Evolutionary conservation across 2,888 invertebrate species (phyloP).

Genomic region (Drosophila aldrichi): DNA sequence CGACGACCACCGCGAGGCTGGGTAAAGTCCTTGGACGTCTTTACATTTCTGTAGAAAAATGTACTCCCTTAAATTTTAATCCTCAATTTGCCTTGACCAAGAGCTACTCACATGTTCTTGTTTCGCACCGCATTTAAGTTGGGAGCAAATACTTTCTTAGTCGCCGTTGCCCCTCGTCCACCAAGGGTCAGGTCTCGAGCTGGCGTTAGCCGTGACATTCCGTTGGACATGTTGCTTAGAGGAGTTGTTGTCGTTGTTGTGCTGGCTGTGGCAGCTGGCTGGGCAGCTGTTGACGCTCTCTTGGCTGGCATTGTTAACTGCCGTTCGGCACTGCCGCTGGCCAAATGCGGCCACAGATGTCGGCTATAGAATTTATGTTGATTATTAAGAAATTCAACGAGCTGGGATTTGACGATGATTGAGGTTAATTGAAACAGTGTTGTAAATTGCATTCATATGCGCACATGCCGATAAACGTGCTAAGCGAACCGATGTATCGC

Average conservation of each 20-base stretch:
- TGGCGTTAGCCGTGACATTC: constrained; percentile 83
- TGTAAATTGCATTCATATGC: constrained; percentile 11
- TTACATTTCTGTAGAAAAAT: constrained; percentile 81
- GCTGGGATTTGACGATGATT: constrained; percentile 23
- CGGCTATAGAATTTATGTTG: constrained; percentile 2
- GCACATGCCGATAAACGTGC: constrained; percentile 38
- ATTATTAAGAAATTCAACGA: constrained; percentile 10
- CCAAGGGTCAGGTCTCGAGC: constrained; percentile 88
- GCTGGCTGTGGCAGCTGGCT: constrained; percentile 36
- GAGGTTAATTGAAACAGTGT: constrained; percentile 44
- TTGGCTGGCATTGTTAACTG: constrained; percentile 54
- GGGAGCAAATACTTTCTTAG: constrained; percentile 87
- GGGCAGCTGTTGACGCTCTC: constrained; percentile 49
- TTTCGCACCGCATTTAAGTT: constrained; percentile 88
- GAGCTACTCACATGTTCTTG: constrained; percentile 86
- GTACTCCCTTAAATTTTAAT: background rate
- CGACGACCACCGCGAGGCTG: constrained; percentile 33
- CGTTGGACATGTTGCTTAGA: constrained; percentile 45
- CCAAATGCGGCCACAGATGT: constrained; percentile 29
- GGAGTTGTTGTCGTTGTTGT: constrained; percentile 30
- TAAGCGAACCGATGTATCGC: constrained; percentile 5
- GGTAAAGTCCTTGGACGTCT: constrained; percentile 84
- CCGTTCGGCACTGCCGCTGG: constrained; percentile 33
- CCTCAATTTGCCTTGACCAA: fast-evolving
- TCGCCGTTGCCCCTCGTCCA: constrained; percentile 82